Conservation (phyloP, 23 tunicate species). For the Trididemnum miniatum region DNA sequence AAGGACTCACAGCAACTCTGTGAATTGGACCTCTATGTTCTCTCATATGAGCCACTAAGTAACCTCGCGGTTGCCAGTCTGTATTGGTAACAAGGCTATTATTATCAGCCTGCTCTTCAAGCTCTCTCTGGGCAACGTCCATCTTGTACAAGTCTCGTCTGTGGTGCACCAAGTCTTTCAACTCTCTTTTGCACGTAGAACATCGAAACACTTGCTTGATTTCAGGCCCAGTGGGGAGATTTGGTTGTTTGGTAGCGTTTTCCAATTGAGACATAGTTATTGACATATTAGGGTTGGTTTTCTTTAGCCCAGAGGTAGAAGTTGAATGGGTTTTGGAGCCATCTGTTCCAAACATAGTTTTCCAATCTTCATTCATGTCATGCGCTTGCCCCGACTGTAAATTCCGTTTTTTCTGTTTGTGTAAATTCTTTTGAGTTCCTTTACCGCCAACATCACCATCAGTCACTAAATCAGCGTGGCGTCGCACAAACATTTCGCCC, state of each 20-base stretch:
- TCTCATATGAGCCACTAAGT: constrained; percentile 78
- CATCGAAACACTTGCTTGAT: constrained; percentile 54
- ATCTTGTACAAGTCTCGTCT: constrained; percentile 59
- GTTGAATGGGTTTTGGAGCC: constrained; percentile 13
- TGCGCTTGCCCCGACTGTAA: neutral
- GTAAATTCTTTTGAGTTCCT: neutral
- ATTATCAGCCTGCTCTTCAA: constrained; percentile 66
- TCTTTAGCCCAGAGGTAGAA: constrained; percentile 2
- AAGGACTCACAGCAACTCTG: constrained; percentile 61
- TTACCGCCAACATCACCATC: constrained; percentile 8
- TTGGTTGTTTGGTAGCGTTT: constrained; percentile 18
- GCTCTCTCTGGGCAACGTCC: constrained; percentile 57
- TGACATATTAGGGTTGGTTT: constrained; percentile 27
- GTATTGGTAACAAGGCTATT: constrained; percentile 21
- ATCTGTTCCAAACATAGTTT: constrained; percentile 75
- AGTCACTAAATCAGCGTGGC: constrained; percentile 80
- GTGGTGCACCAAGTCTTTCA: constrained; percentile 79
- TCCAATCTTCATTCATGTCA: constrained; percentile 95
- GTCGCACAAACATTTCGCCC: constrained; percentile 31
- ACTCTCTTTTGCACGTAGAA: constrained; percentile 64
- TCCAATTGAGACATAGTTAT: constrained; percentile 72
- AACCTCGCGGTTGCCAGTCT: constrained; percentile 83
- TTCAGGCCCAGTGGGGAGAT: constrained; percentile 18
- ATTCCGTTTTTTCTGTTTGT: constrained; percentile 25
- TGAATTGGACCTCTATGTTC: constrained; percentile 92